phyloP scores from a whole-genome alignment of 2,113 vertebrate species.

The Barnardius zonarius region DNA sequence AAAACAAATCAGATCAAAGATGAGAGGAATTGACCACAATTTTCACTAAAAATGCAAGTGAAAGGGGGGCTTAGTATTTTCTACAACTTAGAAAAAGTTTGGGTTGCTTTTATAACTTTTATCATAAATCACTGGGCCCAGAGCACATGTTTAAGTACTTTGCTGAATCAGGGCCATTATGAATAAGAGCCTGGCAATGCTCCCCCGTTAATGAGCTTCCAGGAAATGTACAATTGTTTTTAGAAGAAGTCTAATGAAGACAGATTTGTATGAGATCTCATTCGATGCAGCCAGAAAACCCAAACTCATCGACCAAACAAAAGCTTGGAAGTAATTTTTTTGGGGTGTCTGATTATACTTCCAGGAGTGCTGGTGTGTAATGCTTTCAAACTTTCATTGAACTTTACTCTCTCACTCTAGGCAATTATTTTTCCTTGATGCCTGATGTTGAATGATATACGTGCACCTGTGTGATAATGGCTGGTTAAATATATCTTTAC shows the following conservation, averaged over 20 bases:
- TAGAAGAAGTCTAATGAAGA: conserved; percentile 76
- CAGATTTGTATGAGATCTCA: conserved; percentile 69
- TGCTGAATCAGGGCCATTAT: conserved; percentile 51
- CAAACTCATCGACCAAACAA: conserved; percentile 69
- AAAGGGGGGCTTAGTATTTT: neutral
- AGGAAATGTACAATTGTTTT: conserved; percentile 71
- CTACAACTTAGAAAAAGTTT: neutral
- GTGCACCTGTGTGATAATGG: conserved; percentile 31
- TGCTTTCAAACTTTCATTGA: conserved; percentile 69
- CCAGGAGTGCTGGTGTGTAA: conserved; percentile 42
- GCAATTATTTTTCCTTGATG: conserved; percentile 33
- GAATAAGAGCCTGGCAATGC: conserved; percentile 63
- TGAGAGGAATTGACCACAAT: neutral
- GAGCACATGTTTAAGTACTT: conserved; percentile 39
- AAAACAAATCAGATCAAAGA: neutral
- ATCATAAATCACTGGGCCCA: neutral
- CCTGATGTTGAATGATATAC: conserved; percentile 40
- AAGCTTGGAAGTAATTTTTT: conserved; percentile 54
- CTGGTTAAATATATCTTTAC: conserved; percentile 24
- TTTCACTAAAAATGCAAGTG: neutral
- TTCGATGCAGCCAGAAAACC: conserved; percentile 68
- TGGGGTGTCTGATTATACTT: conserved; percentile 55
- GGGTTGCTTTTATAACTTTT: neutral
- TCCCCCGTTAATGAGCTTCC: conserved; percentile 71
- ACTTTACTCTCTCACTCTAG: conserved; percentile 43